Base-by-base conservation (phyloP, 2,888 invertebrate species). In the Xestobium rufovillosum region DNA sequence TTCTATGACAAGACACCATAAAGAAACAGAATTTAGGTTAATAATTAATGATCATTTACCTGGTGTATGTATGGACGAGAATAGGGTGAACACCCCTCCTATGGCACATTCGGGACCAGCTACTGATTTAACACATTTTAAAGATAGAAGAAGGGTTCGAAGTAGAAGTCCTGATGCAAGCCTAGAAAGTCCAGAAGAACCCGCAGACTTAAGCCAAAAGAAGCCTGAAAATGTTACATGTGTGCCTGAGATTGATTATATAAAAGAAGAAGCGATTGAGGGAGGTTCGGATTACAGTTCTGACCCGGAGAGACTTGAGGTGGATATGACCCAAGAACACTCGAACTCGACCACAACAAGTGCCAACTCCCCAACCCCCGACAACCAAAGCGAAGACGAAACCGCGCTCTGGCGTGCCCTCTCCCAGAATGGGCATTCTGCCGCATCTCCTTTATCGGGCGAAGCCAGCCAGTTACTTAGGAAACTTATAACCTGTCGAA, bases 381-480 rank as follows among this genome's bases (percentile, higher is more conserved):
- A 36, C 36, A 17, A 50, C 43, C 35, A 44, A 30, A 35, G 42
- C 29, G 48, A 53, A 25, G 56, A 53, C 15, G 67, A 67, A 23
- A 66, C 69, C 39, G 66, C 65, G 38, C 69, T 76, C 36, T 75
- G 76, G 63, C 70, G 71, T 34, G 71, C 75, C 1, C 61, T 76
- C 23, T 72, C 75, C 46, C 73, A 73, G 56, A 76, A 76, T 51
- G 76, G 76, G 63, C 65, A 58, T 45, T 50, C 55, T 34, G 52
- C 50, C 27, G 38, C 53, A 38, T 41, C 44, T 14, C 19, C 61
- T 47, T 72, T 75, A 31, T 73, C 75, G 37, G 82, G 79, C 13
- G 83, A 83, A 60, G 81, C 85, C 26, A 81, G 83, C 38, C 83
- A 84, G 59, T 63, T 87, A 26, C 66, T 87, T 14, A 70, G 83